Conservation (phyloP, 2,113 vertebrate species). For the Osmerus eperlanus region DNA sequence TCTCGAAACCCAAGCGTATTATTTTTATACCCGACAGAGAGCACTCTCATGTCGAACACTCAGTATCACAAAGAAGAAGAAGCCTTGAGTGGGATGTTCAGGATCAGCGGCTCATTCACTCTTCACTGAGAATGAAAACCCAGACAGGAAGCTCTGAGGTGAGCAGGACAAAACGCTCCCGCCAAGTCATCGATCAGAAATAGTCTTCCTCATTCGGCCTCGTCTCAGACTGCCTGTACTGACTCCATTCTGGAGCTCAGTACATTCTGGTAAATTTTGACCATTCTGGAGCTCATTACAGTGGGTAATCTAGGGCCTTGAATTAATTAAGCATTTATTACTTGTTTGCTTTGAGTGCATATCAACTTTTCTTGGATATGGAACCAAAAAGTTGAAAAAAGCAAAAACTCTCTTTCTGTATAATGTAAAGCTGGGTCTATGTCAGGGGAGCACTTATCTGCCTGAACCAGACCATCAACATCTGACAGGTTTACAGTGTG, state of each 20-base stretch:
- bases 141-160: conserved; percentile 33
- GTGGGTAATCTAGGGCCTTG: conserved; percentile 6
- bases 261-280: too few species aligned
- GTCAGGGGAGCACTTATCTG: conserved; percentile 1
- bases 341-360: too few species aligned
- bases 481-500: background rate
- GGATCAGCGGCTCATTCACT: background rate
- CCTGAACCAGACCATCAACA: conserved; percentile 3
- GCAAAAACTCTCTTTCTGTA: too few species aligned
- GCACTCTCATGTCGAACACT: too few species aligned
- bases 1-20: too few species aligned
- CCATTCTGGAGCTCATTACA: too few species aligned
- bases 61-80: background rate
- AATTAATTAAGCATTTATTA: too few species aligned
- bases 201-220: conserved; percentile 37
- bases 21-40: too few species aligned
- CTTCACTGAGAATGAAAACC: conserved; percentile 22
- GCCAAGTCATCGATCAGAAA: conserved; percentile 44
- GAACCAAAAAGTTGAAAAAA: too few species aligned
- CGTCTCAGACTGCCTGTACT: conserved; percentile 34
- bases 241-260: too few species aligned
- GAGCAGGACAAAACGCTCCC: conserved; percentile 46
- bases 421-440: too few species aligned
- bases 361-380: too few species aligned
- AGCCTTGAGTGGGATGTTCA: background rate